phyloP scores from a whole-genome alignment of 2,888 invertebrate species.

The Synanthedon myopaeformis region DNA sequence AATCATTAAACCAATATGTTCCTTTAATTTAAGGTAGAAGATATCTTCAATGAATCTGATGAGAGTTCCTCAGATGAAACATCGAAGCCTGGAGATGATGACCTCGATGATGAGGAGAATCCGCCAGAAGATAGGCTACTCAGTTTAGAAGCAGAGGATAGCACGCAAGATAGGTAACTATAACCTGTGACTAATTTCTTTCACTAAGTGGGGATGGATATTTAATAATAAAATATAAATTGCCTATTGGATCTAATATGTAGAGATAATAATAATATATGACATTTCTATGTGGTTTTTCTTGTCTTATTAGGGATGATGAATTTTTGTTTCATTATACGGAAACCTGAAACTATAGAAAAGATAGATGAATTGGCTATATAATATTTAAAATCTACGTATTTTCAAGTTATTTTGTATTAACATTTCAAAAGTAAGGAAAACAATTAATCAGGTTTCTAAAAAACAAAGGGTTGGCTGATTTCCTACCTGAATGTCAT shows the following conservation, averaged over 20 bases:
- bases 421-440: too few species aligned
- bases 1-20: not conserved
- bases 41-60: conserved; percentile 75
- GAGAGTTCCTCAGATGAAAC: conserved; percentile 62
- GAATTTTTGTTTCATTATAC: too few species aligned
- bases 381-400: too few species aligned
- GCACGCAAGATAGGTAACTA: conserved; percentile 38
- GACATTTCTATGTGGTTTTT: too few species aligned
- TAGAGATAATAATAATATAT: too few species aligned
- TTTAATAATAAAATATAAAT: not conserved
- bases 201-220: not conserved
- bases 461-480: not conserved
- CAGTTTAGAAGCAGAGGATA: conserved; percentile 43
- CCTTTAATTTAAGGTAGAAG: conserved; percentile 69
- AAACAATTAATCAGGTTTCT: not conserved
- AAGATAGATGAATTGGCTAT: too few species aligned
- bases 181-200: not conserved
- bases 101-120: conserved; percentile 57
- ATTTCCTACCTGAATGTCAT: too few species aligned
- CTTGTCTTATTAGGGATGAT: too few species aligned
- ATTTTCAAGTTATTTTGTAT: too few species aligned
- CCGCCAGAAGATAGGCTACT: conserved; percentile 48
- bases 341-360: too few species aligned
- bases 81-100: conserved; percentile 35
- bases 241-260: too few species aligned